Evolutionary conservation across 1,140 invertebrate genomes (phyloP).

Genomic region (Papilio aristodemus): DNA sequence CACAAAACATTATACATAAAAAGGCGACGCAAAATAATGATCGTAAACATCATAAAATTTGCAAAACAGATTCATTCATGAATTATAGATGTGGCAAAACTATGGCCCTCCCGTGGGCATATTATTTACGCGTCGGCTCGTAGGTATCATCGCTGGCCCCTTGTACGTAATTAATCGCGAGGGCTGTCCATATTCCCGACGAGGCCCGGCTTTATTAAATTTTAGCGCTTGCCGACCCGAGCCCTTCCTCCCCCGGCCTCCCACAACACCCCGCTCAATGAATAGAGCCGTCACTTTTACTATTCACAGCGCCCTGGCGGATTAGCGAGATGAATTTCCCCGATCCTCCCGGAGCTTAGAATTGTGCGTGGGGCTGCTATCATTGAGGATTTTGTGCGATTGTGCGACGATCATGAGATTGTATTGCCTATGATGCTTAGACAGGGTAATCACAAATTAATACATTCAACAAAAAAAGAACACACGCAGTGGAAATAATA

Average conservation of each 20-base stretch:
- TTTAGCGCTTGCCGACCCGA: slow-evolving; percentile 66
- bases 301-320: slow-evolving; percentile 66
- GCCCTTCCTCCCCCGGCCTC: slow-evolving; percentile 40
- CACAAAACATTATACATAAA: too few species aligned
- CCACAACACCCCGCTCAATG: slow-evolving; percentile 46
- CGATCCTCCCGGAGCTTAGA: slow-evolving; percentile 59
- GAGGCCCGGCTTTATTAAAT: slow-evolving; percentile 75
- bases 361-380: slow-evolving; percentile 58
- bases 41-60: too few species aligned
- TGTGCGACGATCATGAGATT: slow-evolving; percentile 50
- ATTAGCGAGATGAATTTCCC: slow-evolving; percentile 75
- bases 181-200: slow-evolving; percentile 59
- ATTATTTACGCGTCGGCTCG: slow-evolving; percentile 45
- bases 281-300: slow-evolving; percentile 77
- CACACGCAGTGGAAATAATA: too few species aligned
- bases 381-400: slow-evolving; percentile 58
- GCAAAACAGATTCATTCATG: slow-evolving; percentile 47
- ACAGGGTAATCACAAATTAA: slow-evolving; percentile 17
- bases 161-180: slow-evolving; percentile 77
- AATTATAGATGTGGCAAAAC: slow-evolving; percentile 61
- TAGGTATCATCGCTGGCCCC: slow-evolving; percentile 70
- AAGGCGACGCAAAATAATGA: too few species aligned
- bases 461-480: too few species aligned
- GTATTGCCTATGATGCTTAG: slow-evolving; percentile 44
- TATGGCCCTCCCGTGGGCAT: slow-evolving; percentile 41